phyloP scores from a whole-genome alignment of 2,888 invertebrate species.

The Archips crataeganus region DNA sequence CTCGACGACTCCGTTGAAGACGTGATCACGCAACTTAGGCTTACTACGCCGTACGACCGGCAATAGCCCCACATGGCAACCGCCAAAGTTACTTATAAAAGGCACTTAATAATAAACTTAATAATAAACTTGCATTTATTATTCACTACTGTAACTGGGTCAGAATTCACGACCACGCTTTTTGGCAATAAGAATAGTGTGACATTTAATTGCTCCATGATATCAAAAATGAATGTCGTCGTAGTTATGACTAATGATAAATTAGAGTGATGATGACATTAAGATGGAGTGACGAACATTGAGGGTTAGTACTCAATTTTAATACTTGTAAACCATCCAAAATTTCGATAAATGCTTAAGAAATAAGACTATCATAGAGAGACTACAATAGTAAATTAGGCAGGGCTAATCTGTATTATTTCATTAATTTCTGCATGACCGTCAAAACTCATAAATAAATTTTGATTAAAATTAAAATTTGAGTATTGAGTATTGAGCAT shows the following conservation, averaged over 20 bases:
- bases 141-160: not conserved
- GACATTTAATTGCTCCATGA: not conserved
- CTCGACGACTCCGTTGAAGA: too few species aligned
- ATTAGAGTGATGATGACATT: conserved; percentile 16
- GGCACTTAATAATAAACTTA: conserved; percentile 3
- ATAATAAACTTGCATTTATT: not conserved
- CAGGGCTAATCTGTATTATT: too few species aligned
- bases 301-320: not conserved
- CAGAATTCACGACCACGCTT: conserved; percentile 1
- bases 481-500: too few species aligned
- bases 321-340: not conserved
- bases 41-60: too few species aligned
- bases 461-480: too few species aligned
- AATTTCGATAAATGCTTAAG: not conserved
- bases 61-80: too few species aligned
- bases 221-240: conserved; percentile 23
- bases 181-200: conserved; percentile 21
- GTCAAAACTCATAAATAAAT: too few species aligned
- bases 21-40: too few species aligned
- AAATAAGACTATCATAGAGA: too few species aligned
- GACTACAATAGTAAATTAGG: too few species aligned
- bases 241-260: conserved; percentile 24
- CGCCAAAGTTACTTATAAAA: too few species aligned
- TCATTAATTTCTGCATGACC: too few species aligned
- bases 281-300: not conserved